Evolutionary conservation across 2,888 invertebrate species (phyloP), one percentile per base, ranked within the genome.

Genomic region (Lymantria monacha): DNA sequence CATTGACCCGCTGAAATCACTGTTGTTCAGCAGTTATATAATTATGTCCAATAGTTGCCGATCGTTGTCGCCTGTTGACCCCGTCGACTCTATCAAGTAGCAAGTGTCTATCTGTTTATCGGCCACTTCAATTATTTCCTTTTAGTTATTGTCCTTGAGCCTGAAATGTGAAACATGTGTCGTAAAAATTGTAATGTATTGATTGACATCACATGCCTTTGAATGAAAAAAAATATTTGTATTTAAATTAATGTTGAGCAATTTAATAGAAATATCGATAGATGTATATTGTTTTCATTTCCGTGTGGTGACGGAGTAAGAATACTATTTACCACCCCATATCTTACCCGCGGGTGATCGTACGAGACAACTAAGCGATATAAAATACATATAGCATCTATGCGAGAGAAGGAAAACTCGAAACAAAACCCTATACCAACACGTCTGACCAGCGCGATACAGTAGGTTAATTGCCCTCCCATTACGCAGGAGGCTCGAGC

Each of bases 1-100:
- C 87, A 78, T 81, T 79, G 88, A 85, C 83, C 81, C 66, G 64
- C 76, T 80, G 79, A 81, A 87, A 86, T 87, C 86, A 84, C 83
- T 81, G 84, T 81, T 83, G 79, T 82, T 69, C 70, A 74, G 72
- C 79, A 74, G 79, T 82, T 81, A 85, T 79, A 79, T 82, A 68
- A 78, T 85, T 83, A 85, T 75, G 76, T 74, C 74, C 76, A 81
- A 77, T 77, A 77, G 64, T 74, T 71, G 72, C 70, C 71, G 72
- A 76, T 79, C 77, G 77, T 82, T 77, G 72, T 69, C 72, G 82
- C 79, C 82, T 81, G 78, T 87, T 87, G 85, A 87, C 85, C 84
- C 69, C 33, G 56, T 56, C 77, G 78, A 82, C 81, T 72, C 75
- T 55, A 66, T 64, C 80, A 85, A 85, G 76, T 82, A 81, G 82